Conservation (phyloP, 2,113 vertebrate species). For the Eclectus roratus region DNA sequence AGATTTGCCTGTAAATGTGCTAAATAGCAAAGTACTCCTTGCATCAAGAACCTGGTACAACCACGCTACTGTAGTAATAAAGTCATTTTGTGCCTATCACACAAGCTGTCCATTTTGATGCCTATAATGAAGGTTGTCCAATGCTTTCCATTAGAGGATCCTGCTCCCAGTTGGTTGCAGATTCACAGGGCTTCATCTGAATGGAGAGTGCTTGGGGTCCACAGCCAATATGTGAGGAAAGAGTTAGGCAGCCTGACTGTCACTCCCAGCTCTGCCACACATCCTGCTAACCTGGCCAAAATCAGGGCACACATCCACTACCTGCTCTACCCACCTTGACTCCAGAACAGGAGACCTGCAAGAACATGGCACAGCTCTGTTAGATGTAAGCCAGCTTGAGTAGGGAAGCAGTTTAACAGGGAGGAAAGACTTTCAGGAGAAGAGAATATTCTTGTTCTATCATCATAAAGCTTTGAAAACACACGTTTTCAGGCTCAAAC, state of each 20-base stretch:
- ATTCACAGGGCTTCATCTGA: neutral
- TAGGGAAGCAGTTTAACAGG: neutral
- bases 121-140: neutral
- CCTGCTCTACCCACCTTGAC: neutral
- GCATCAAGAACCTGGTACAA: neutral
- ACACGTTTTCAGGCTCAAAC: neutral
- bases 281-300: neutral
- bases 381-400: neutral
- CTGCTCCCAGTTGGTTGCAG: neutral
- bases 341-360: neutral
- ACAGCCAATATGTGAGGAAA: neutral
- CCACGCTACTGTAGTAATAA: neutral
- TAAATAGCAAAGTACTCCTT: neutral
- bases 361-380: neutral
- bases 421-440: neutral
- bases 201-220: neutral
- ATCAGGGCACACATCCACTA: neutral
- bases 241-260: neutral
- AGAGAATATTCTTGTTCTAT: neutral
- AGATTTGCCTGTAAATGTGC: neutral
- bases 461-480: neutral
- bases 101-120: neutral
- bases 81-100: neutral
- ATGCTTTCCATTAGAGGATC: neutral
- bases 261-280: neutral